A percentile compares a stretch with the other conserved stretches of the same genome.
Conservation (phyloP, 2,888 invertebrate genomes). For the Xylocampa areola region DNA sequence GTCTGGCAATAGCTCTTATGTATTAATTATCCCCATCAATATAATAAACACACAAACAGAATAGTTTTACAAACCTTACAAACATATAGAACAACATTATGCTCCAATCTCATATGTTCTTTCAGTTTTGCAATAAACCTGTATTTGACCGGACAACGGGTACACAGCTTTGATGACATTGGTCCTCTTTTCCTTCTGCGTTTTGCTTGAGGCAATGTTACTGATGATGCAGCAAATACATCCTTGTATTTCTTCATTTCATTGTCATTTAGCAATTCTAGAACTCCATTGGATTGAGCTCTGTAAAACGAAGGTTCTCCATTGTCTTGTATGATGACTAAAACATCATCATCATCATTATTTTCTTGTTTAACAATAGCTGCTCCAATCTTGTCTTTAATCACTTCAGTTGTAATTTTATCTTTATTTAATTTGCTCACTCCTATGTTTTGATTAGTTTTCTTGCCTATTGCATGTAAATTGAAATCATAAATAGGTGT, state of each 20-base stretch:
- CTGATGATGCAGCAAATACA: conserved; percentile 16
- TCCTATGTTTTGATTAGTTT: no score
- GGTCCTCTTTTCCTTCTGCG: conserved; percentile 73
- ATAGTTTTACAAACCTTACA: conserved; percentile 80
- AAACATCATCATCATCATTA: conserved; percentile 61
- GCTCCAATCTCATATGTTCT: conserved; percentile 78
- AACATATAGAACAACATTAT: conserved; percentile 73
- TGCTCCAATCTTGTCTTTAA: not conserved
- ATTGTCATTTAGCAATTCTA: conserved; percentile 49
- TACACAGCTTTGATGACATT: conserved; percentile 74
- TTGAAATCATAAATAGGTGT: conserved; percentile 66
- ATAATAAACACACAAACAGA: not conserved
- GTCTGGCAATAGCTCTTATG: no score
- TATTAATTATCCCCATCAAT: no score
- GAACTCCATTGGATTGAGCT: conserved; percentile 53
- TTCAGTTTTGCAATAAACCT: conserved; percentile 80
- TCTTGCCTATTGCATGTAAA: conserved; percentile 64
- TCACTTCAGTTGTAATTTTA: conserved; percentile 18
- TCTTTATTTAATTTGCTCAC: no score
- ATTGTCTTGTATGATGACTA: conserved; percentile 70
- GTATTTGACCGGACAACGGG: conserved; percentile 77
- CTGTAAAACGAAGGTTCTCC: conserved; percentile 63
- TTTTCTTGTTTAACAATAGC: not conserved
- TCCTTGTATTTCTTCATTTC: conserved; percentile 46
- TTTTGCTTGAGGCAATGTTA: conserved; percentile 41